Evolutionary conservation across 2,797 vertebrate species (phyloP).

Genomic region (Manis crassicaudata): DNA sequence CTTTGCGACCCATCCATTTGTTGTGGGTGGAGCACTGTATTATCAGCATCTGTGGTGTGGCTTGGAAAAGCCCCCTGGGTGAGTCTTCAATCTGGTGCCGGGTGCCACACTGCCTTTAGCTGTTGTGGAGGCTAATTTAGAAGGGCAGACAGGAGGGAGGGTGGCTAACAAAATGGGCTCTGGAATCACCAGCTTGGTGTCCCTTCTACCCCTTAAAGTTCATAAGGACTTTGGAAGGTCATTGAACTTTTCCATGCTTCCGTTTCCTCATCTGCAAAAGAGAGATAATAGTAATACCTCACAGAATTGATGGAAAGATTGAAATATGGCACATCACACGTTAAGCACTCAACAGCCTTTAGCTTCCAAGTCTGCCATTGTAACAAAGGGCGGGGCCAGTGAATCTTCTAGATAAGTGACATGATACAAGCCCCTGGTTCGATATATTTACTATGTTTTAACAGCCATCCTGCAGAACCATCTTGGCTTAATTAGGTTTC

Average conservation of each 20-base stretch:
- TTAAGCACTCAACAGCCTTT: not conserved
- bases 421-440: not conserved
- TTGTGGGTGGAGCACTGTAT: not conserved
- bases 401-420: not conserved
- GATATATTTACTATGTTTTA: not conserved
- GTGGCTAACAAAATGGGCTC: not conserved
- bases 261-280: not conserved
- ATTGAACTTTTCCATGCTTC: not conserved
- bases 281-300: too few relatives aligned
- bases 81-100: not conserved
- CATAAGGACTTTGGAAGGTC: not conserved
- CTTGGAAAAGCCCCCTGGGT: not conserved
- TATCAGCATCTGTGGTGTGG: not conserved
- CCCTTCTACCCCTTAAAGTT: not conserved
- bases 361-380: not conserved
- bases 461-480: not conserved
- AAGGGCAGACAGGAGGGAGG: not conserved
- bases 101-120: too few relatives aligned
- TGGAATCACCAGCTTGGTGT: not conserved
- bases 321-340: accelerated
- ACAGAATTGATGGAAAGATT: not conserved
- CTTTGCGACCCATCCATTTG: not conserved
- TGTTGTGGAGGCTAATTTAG: not conserved
- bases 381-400: not conserved
- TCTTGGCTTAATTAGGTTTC: constrained; percentile 30